Conservation (phyloP, 2,797 vertebrate genomes). For the Eospalax fontanierii region DNA sequence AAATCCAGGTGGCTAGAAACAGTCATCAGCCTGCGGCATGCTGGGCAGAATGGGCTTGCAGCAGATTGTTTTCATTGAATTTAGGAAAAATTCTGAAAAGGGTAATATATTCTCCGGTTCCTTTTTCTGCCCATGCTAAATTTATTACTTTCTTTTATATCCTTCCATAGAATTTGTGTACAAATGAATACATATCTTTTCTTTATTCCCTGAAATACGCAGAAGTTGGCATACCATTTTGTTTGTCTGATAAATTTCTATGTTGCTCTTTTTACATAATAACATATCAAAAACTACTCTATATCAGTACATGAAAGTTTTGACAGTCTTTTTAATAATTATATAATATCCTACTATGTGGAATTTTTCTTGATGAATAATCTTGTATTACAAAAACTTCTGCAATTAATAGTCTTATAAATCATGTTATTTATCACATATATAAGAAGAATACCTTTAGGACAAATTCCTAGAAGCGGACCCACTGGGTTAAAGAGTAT, state of each 20-base stretch:
- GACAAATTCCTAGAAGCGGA: not conserved
- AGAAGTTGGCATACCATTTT: not conserved
- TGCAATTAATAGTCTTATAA: not conserved
- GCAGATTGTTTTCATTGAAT: not conserved
- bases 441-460: not conserved
- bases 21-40: not conserved
- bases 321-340: constrained; percentile 28
- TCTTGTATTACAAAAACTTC: not conserved
- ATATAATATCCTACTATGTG: not conserved
- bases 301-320: not conserved
- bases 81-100: not conserved
- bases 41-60: not conserved
- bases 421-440: not conserved
- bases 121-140: not conserved
- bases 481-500: not conserved
- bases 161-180: not conserved
- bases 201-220: constrained; percentile 3
- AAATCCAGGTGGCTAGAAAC: not conserved
- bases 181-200: not conserved
- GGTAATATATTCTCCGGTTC: not conserved
- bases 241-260: not conserved
- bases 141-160: not conserved
- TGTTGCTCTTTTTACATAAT: constrained; percentile 18
- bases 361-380: not conserved
- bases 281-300: not conserved